These are phyloP conservation scores for Bombyx mandarina DNA, from an alignment of 1,140 invertebrate genomes.

Conservation along the genomic window DNA sequence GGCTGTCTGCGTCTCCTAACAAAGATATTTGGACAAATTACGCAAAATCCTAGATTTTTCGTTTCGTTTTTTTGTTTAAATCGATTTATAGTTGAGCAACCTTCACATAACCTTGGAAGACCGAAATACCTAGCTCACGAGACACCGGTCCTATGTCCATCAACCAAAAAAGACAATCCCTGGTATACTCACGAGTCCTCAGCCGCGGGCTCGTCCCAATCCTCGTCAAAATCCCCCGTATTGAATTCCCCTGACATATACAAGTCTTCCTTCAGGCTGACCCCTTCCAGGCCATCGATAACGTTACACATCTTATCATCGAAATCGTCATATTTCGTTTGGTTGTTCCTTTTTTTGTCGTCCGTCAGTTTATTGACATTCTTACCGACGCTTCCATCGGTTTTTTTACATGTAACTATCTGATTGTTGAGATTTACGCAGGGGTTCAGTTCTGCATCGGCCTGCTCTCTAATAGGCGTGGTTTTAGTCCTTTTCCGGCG, in stretches of 20 bases:
- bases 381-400: constrained; percentile 39
- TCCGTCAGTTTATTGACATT: constrained; percentile 51
- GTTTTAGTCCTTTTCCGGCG: constrained; percentile 48
- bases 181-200: constrained; percentile 29
- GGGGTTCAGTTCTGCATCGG: not conserved
- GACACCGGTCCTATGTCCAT: too few relatives aligned
- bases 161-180: constrained; percentile 1
- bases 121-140: too few relatives aligned
- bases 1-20: too few relatives aligned
- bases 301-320: constrained; percentile 32
- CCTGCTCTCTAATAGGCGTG: constrained; percentile 36
- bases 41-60: too few relatives aligned
- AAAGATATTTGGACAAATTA: too few relatives aligned
- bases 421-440: constrained; percentile 42
- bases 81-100: too few relatives aligned
- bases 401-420: constrained; percentile 23
- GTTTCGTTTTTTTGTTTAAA: too few relatives aligned
- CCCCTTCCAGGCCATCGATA: constrained; percentile 51
- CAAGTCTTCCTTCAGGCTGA: constrained; percentile 46
- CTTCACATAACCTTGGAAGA: too few relatives aligned
- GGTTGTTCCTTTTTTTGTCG: constrained; percentile 19
- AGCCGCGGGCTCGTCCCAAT: constrained; percentile 34
- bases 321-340: constrained; percentile 19
- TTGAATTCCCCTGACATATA: constrained; percentile 44
- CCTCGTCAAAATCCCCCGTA: constrained; percentile 42